Evolutionary conservation across 2,797 vertebrate genomes (phyloP), one percentile per base, ranked within the genome.

Genomic region (Diceros bicornis): DNA sequence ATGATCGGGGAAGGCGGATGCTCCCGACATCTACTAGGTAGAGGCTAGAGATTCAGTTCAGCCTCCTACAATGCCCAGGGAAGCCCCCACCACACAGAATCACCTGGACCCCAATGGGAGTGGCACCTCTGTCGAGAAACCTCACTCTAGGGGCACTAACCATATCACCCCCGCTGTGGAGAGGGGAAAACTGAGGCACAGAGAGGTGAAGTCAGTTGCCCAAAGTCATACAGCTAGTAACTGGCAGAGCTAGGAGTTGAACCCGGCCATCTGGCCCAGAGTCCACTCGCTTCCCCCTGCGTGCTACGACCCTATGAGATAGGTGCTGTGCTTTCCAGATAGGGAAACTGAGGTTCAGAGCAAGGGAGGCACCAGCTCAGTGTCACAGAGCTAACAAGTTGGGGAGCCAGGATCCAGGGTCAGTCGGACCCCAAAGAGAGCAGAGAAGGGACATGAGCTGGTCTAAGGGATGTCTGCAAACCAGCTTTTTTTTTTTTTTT

Each of bases 221-320:
- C n/a, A 27, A 32, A 87, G 66, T 55, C 84, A 52, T 47, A 62
- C 7, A 72, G 47, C 41, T 1, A 44, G 44, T 37, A 59, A 77
- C 72, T n/a, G 55, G 18, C 61, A 44, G 59, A 86, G 11, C 66
- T 13, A 44, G 78, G 62, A n/a, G 64, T 37, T 41, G 71, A 90
- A 69, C 23, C 41, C 55, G 44, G 57, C 18, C 1, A 0, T 27
- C 41, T 1, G 41, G 41, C 68, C n/a, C 1, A 4, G 87, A 34
- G 25, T 18, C 57, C 32, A 34, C 0, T 0, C 1, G 4, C 61
- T 4, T 21, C 37, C 2, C 12, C 4, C 0, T 0, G 37, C 21
- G 4, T 27, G 27, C n/a, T 4, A 0, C 61, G 44, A 69, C 41
- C 21, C 64, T 44, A 0, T 4, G 88, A 71, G 81, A 72, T 37